Percentiles rank a stretch among this genome's conserved stretches.
These are phyloP conservation scores for Lasiommata megera DNA, from an alignment of 2,888 invertebrate genomes.

Conservation along the genomic window DNA sequence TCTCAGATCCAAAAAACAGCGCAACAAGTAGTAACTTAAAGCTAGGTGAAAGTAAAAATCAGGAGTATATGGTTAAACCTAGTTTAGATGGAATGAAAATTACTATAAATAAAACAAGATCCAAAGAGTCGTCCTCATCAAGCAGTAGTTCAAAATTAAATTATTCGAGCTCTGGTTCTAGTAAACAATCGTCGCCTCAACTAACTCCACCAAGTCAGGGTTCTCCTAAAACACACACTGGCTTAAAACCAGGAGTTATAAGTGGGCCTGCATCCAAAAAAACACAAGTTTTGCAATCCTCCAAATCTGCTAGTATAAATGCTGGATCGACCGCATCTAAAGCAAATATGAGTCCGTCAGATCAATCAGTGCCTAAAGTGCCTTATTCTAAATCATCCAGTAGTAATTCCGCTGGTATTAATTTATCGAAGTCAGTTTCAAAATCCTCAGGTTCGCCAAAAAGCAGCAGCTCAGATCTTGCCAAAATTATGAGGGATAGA, in stretches of 20 bases:
- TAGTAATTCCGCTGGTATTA: slow-evolving; percentile 64
- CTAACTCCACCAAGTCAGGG: slow-evolving; percentile 80
- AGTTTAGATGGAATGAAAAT: slow-evolving; percentile 95
- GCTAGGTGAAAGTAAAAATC: slow-evolving; percentile 82
- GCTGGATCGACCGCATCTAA: slow-evolving; percentile 72
- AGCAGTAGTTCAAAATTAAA: slow-evolving; percentile 68
- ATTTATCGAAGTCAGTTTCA: slow-evolving; percentile 69
- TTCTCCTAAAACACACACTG: slow-evolving; percentile 91
- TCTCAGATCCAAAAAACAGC: slow-evolving; percentile 74
- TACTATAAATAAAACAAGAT: slow-evolving; percentile 93
- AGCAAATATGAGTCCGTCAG: slow-evolving; percentile 64
- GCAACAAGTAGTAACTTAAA: slow-evolving; percentile 61
- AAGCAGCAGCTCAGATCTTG: slow-evolving; percentile 79
- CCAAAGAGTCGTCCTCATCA: slow-evolving; percentile 84
- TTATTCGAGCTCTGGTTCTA: slow-evolving; percentile 70
- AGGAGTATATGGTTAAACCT: slow-evolving; percentile 94
- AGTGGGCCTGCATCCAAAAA: slow-evolving; percentile 94
- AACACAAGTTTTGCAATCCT: slow-evolving; percentile 83
- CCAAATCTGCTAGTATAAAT: slow-evolving; percentile 61
- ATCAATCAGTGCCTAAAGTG: slow-evolving; percentile 66
- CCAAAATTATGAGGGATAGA: slow-evolving; percentile 80
- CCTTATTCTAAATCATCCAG: slow-evolving; percentile 74
- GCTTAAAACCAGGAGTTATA: slow-evolving; percentile 91
- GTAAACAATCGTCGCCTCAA: slow-evolving; percentile 71
- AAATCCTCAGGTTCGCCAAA: slow-evolving; percentile 83